Base-by-base conservation (phyloP, 2,113 vertebrate species). In the Saccopteryx bilineata region DNA sequence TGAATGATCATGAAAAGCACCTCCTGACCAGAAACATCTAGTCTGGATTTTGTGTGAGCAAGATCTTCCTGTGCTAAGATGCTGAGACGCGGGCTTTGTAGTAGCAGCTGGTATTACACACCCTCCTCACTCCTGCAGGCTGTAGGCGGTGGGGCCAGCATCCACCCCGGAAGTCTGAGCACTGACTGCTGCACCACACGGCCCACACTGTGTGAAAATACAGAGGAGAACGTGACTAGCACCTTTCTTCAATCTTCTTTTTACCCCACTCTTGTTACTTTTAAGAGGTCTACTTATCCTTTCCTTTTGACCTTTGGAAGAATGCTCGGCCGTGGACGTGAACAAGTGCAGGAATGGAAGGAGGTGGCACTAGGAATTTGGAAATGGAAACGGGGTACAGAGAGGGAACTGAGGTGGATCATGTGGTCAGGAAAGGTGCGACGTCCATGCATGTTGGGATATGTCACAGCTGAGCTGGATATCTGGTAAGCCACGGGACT, bases 261-360 rank as follows among this genome's bases (percentile, higher is more conserved):
- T 65, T 71, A 21, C 3, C n/a, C 28, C 39, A 75, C 39, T 80
- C 31, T 81, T 90, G 75, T 26, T 19, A 56, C 28, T 68, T 33
- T 87, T 76, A 48, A 46, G 65, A 89, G 65, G 75, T 12, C 26
- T n/a, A 79, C 61, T n/a, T 54, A 81, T 58, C 4, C 2, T 18
- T 91, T 91, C 90, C 52, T 56, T 87, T 76, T 91, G 46, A 15
- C 11, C 52, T 69, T 87, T 69, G 66, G 23, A 61, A 89, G 50
- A 80, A 63, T 54, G 23, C 28, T 80, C 60, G 69, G 26, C 18
- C 46, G 9, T 52, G 46, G 63, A 52, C 66, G 83, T 10, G 17
- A 75, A 58, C 46, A 90, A 54, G n/a, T 39, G 26, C 11, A 79
- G 81, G 60, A 87, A 93, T 65, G 56, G 69, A 28, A 50, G 46